phyloP scores from a whole-genome alignment of 2,888 invertebrate species.

The Cryptocheilus praepositus region DNA sequence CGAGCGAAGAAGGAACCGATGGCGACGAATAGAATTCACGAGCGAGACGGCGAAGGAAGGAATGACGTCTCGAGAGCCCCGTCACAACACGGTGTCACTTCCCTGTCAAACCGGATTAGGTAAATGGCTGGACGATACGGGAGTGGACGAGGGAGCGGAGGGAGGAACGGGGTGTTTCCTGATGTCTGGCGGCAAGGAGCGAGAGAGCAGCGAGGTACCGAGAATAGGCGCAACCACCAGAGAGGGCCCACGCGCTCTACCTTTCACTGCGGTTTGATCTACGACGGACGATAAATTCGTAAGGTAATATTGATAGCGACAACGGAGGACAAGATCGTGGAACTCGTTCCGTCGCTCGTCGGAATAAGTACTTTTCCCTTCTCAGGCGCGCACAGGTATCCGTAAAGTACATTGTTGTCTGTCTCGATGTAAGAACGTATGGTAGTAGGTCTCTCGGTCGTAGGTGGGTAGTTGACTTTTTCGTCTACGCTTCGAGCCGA shows the following conservation, averaged over 20 bases:
- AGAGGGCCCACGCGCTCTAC: slow-evolving; percentile 39
- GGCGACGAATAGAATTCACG: slow-evolving; percentile 52
- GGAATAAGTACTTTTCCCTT: background rate
- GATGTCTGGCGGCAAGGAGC: slow-evolving; percentile 9
- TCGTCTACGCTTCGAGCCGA: background rate
- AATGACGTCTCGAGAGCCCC: slow-evolving; percentile 51
- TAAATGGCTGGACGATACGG: slow-evolving; percentile 53
- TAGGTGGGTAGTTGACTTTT: background rate
- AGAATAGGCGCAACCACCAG: slow-evolving; percentile 15
- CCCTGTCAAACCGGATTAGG: slow-evolving; percentile 70
- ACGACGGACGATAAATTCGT: slow-evolving; percentile 37
- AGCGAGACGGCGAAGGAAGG: slow-evolving; percentile 36
- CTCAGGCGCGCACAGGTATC: background rate
- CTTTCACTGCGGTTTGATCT: slow-evolving; percentile 42
- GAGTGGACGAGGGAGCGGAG: slow-evolving; percentile 31
- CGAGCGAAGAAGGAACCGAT: slow-evolving; percentile 27
- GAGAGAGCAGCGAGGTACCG: background rate
- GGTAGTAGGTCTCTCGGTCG: slow-evolving; percentile 1
- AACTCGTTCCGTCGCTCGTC: slow-evolving; percentile 8
- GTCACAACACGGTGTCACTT: slow-evolving; percentile 69
- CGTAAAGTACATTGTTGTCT: background rate
- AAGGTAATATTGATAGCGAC: slow-evolving; percentile 33
- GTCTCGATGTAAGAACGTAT: slow-evolving; percentile 1
- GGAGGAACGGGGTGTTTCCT: slow-evolving; percentile 12
- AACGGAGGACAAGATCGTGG: slow-evolving; percentile 15